A percentile compares a stretch with the other conserved stretches of the same genome.
phyloP scores from a whole-genome alignment of 2,888 invertebrate species.

The Apamea epomidion region DNA sequence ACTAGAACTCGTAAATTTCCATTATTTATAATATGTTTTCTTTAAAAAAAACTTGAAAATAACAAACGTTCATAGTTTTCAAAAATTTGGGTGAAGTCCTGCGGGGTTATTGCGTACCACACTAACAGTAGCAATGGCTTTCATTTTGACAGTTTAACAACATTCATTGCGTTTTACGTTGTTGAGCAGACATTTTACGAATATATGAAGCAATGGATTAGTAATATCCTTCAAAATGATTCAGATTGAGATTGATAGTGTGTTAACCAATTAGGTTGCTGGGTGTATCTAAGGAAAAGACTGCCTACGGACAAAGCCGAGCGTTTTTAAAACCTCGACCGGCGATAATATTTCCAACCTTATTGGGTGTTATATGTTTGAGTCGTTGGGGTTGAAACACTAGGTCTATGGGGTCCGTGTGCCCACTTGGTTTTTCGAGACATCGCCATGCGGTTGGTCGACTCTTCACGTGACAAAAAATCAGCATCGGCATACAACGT shows the following conservation, averaged over 20 bases:
- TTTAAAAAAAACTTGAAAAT: background rate
- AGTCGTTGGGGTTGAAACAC: background rate
- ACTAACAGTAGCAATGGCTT: background rate
- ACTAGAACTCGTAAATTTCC: background rate
- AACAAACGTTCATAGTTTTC: background rate
- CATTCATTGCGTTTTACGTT: background rate
- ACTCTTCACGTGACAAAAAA: background rate
- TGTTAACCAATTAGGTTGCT: background rate
- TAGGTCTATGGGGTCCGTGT: background rate
- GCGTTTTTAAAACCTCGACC: background rate
- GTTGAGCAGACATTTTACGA: background rate
- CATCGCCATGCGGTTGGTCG: background rate
- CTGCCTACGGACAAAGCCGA: background rate
- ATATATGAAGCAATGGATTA: background rate
- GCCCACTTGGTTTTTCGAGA: background rate
- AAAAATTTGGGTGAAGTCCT: background rate
- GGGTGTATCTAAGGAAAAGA: background rate
- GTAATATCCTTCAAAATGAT: background rate
- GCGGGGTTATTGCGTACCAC: background rate
- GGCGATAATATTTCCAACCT: background rate
- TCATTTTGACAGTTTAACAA: background rate
- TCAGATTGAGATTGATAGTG: too few relatives aligned
- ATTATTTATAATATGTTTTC: background rate
- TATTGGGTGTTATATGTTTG: background rate
- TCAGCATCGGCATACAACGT: background rate